These are phyloP conservation scores for Aleiodes leptofemur DNA, from an alignment of 2,888 invertebrate genomes.

Conservation along the genomic window DNA sequence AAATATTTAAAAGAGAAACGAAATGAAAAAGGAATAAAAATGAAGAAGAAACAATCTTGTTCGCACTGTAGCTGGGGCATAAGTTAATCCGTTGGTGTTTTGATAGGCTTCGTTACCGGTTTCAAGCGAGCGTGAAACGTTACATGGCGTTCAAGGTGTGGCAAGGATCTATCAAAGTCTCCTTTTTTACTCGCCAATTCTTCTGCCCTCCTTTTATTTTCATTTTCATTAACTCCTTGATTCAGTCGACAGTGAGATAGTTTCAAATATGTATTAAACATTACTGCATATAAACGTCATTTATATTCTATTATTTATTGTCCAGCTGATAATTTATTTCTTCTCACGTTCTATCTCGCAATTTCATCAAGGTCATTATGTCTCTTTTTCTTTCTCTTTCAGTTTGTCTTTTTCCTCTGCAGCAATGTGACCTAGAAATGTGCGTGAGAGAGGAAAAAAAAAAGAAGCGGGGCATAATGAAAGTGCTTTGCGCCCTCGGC, in stretches of 20 bases:
- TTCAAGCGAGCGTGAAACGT: slow-evolving; percentile 66
- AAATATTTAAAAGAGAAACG: slow-evolving; percentile 7
- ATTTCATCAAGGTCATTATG: not conserved
- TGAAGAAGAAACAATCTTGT: slow-evolving; percentile 36
- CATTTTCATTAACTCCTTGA: not conserved
- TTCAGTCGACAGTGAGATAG: no score
- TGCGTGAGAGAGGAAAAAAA: slow-evolving; percentile 38
- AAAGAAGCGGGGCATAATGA: slow-evolving; percentile 28
- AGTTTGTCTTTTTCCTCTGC: no score
- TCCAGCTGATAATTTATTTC: not conserved
- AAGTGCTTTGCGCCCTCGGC: not conserved
- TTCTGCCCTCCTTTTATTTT: not conserved
- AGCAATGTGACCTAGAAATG: slow-evolving; percentile 40
- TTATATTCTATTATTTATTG: not conserved
- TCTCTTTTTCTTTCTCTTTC: not conserved
- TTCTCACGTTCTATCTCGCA: not conserved
- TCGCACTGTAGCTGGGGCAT: slow-evolving; percentile 51
- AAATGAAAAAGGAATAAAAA: slow-evolving; percentile 34
- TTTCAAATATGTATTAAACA: not conserved
- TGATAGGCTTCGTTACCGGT: slow-evolving; percentile 63
- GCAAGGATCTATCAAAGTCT: slow-evolving; percentile 60
- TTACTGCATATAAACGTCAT: slow-evolving; percentile 26
- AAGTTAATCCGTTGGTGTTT: slow-evolving; percentile 60
- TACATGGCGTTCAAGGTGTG: slow-evolving; percentile 66
- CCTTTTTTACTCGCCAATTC: slow-evolving; percentile 21